phyloP scores from a whole-genome alignment of 2,888 invertebrate species.

The Notodonta dromedarius region DNA sequence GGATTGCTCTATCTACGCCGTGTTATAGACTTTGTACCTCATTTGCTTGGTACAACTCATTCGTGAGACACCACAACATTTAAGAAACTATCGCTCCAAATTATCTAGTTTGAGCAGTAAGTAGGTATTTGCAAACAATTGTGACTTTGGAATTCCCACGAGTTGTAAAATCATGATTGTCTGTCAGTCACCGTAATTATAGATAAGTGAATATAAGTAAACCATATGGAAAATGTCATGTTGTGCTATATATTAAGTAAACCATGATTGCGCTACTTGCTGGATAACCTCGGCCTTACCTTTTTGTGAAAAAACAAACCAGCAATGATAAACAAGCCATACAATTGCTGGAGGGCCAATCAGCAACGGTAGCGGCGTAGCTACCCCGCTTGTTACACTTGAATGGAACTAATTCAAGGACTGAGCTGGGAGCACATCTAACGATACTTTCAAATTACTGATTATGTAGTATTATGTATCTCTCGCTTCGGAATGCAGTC shows the following conservation, averaged over 20 bases:
- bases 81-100: no score
- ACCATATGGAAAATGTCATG: conserved; percentile 5
- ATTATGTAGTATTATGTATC: no score
- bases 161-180: no score
- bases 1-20: no score
- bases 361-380: conserved; percentile 7
- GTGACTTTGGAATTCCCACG: no score
- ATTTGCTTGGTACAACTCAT: no score
- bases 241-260: conserved; percentile 11
- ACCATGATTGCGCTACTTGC: conserved; percentile 13
- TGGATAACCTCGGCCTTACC: conserved; percentile 18
- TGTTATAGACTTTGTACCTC: no score
- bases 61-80: no score
- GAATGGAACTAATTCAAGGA: conserved; percentile 26
- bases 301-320: conserved; percentile 9
- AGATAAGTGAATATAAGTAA: conserved; percentile 2
- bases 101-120: no score
- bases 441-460: conserved; percentile 6
- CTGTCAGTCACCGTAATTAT: not conserved
- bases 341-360: conserved; percentile 10
- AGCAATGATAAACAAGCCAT: conserved; percentile 14
- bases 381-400: conserved; percentile 2
- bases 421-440: not conserved
- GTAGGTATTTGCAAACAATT: no score
- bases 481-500: not conserved